Conservation (phyloP, 2,888 invertebrate genomes). For the Nomada ruficornis region DNA sequence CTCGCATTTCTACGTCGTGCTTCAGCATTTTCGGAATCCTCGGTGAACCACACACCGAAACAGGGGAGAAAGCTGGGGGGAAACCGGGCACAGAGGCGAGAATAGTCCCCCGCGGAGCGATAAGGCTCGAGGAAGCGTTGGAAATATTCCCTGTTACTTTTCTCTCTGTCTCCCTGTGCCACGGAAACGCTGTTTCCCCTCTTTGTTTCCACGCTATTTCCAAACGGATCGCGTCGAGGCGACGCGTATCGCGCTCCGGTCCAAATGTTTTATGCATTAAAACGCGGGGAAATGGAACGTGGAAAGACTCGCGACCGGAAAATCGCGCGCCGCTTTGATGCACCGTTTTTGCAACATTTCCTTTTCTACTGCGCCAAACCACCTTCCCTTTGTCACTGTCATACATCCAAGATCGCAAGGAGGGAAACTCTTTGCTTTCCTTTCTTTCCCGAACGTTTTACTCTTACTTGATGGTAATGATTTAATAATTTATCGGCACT, state of each 20-base stretch:
- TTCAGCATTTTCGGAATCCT: no score
- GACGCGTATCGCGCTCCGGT: constrained; percentile 20
- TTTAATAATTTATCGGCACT: no score
- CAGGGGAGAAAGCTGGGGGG: background rate
- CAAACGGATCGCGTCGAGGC: constrained; percentile 39
- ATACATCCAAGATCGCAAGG: no score
- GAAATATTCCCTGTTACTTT: background rate
- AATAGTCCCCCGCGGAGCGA: constrained; percentile 15
- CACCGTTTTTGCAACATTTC: background rate
- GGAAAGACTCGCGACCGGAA: constrained; percentile 43
- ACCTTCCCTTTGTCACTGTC: background rate
- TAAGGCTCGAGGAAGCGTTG: constrained; percentile 19
- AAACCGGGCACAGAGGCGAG: background rate
- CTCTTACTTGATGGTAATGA: no score
- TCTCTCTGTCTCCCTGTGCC: background rate
- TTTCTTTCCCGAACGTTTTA: background rate
- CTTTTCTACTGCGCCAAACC: background rate
- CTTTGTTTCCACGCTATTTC: constrained; percentile 26
- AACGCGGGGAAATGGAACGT: constrained; percentile 55
- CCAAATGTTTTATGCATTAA: constrained; percentile 60
- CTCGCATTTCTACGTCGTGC: no score
- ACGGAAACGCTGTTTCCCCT: constrained; percentile 4
- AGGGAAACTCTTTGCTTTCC: background rate
- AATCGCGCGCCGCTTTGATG: constrained; percentile 44
- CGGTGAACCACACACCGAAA: no score